Evolutionary conservation across 2,113 vertebrate species (phyloP).

Genomic region (Scomber scombrus): DNA sequence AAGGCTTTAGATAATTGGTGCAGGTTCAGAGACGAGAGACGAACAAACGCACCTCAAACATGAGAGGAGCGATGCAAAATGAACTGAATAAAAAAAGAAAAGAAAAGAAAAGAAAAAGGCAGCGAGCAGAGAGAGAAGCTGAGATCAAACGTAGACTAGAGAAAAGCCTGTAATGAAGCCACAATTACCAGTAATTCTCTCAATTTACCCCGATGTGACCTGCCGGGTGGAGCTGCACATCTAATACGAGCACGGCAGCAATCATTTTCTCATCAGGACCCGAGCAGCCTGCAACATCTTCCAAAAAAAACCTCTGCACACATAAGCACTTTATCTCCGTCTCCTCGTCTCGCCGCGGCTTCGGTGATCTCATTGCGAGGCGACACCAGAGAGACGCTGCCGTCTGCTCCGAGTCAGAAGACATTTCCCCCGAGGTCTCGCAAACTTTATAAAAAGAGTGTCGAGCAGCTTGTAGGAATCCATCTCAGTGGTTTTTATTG

Average conservation of each 20-base stretch:
- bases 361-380: too few species aligned
- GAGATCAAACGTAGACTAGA: constrained; percentile 19
- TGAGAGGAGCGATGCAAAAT: not conserved
- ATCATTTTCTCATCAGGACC: constrained; percentile 9
- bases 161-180: constrained; percentile 1
- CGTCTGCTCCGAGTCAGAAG: not conserved
- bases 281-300: not conserved
- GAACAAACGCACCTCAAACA: constrained; percentile 40
- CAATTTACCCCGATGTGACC: constrained; percentile 21
- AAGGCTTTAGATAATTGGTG: constrained; percentile 61
- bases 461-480: not conserved
- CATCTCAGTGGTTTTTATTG: too few species aligned
- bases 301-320: not conserved
- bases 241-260: not conserved
- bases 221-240: constrained; percentile 3
- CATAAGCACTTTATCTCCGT: not conserved
- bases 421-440: constrained; percentile 32
- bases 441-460: constrained; percentile 40
- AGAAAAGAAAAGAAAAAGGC: too few species aligned
- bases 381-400: too few species aligned
- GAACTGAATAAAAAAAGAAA: not conserved
- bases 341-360: not conserved
- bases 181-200: constrained; percentile 29
- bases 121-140: not conserved
- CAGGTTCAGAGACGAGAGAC: constrained; percentile 20